A percentile compares a stretch with the other conserved stretches of the same genome.
Conservation (phyloP, 64 coral and sea anemone genomes). For the Catalaphyllia jardinei region DNA sequence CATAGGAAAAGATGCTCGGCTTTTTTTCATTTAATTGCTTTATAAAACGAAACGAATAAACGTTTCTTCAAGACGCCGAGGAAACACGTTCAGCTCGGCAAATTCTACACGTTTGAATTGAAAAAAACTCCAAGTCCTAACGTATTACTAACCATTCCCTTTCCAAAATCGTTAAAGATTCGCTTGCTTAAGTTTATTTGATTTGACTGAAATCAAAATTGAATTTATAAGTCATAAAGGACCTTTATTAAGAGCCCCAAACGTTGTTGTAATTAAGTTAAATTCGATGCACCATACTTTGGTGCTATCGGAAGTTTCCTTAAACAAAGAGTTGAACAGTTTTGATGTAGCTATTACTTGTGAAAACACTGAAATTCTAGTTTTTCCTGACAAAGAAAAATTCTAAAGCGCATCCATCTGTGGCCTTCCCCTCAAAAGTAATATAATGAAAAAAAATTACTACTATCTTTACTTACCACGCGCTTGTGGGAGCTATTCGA, state of each 20-base stretch:
- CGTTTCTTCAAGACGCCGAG: background rate
- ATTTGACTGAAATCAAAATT: slow-evolving; percentile 36
- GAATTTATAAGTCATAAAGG: slow-evolving; percentile 38
- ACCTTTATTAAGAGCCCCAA: background rate
- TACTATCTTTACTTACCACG: background rate
- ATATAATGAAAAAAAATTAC: background rate
- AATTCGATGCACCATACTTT: background rate
- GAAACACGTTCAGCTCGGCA: background rate
- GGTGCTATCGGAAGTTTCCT: background rate
- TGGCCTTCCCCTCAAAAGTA: background rate
- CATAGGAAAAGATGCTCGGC: background rate
- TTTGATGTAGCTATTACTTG: slow-evolving; percentile 16
- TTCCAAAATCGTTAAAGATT: background rate
- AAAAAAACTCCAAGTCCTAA: background rate
- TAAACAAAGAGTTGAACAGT: slow-evolving; percentile 8
- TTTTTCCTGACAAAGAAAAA: background rate
- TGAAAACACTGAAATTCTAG: background rate
- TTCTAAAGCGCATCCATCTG: too few species aligned
- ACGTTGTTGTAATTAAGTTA: slow-evolving; percentile 6
- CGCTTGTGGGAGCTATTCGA: background rate
- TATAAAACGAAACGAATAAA: background rate
- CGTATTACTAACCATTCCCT: background rate
- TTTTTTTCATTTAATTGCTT: background rate
- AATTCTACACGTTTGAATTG: background rate
- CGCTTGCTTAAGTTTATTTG: slow-evolving; percentile 26